Evolutionary conservation across 2,113 vertebrate genomes (phyloP).

Genomic region (Erpornis zantholeuca): DNA sequence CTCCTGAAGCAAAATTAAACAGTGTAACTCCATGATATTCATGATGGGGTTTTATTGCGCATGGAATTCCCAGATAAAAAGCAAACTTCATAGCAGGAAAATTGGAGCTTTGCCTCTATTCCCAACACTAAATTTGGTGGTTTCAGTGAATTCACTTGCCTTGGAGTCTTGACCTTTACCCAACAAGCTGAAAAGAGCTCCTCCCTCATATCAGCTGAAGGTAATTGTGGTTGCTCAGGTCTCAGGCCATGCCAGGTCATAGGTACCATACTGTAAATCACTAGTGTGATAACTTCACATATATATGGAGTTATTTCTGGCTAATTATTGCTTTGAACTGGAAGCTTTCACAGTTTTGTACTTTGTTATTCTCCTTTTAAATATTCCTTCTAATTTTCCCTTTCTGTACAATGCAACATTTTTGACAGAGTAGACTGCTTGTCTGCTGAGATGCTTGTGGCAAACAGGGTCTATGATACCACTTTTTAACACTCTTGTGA

Average conservation of each 20-base stretch:
- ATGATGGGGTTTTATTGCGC: not conserved
- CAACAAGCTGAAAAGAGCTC: too few species aligned
- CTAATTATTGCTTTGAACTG: not conserved
- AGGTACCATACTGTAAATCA: not conserved
- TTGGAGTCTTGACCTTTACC: too few species aligned
- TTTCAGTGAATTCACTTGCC: not conserved
- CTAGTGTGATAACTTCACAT: accelerated
- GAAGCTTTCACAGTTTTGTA: not conserved
- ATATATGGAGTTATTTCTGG: not conserved
- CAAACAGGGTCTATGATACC: not conserved
- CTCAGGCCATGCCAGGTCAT: not conserved
- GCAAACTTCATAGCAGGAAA: not conserved
- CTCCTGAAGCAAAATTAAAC: not conserved
- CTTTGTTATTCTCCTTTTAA: not conserved
- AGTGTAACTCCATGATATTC: not conserved
- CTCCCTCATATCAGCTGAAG: too few species aligned
- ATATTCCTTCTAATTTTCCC: not conserved
- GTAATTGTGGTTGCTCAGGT: too few species aligned
- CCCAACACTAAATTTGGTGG: accelerated
- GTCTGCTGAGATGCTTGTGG: not conserved
- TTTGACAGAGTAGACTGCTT: not conserved
- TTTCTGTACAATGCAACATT: not conserved
- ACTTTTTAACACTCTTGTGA: not conserved
- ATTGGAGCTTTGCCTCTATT: not conserved
- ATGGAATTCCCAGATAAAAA: not conserved